A percentile compares a stretch with the other conserved stretches of the same genome.
Conservation (phyloP, 2,113 vertebrate species). For the Gnathonemus echidnorhynchus region DNA sequence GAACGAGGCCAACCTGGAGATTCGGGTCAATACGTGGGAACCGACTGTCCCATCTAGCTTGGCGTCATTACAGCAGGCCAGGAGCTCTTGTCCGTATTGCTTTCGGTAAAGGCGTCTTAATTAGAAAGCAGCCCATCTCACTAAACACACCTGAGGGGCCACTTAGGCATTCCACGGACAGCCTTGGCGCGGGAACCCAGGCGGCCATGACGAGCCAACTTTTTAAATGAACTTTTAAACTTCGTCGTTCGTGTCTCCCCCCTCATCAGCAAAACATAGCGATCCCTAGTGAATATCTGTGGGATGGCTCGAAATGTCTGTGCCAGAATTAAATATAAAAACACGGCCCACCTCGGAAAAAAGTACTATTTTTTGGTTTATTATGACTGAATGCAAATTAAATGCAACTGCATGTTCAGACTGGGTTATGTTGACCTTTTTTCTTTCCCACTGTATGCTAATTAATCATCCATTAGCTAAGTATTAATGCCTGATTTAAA, state of each 20-base stretch:
- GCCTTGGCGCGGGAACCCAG: background rate
- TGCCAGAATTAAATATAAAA: background rate
- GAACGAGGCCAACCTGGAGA: background rate
- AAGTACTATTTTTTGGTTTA: background rate
- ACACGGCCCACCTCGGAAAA: background rate
- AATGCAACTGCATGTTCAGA: background rate
- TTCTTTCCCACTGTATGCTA: background rate
- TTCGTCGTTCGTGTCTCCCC: background rate
- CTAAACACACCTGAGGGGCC: background rate
- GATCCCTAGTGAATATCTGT: background rate
- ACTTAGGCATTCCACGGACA: background rate
- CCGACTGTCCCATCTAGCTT: background rate
- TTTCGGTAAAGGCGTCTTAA: background rate
- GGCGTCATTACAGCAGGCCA: background rate
- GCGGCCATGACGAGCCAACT: background rate
- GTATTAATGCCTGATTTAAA: background rate
- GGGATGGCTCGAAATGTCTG: background rate
- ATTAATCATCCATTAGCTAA: background rate
- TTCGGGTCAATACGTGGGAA: background rate
- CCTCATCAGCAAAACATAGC: background rate
- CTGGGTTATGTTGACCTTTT: background rate
- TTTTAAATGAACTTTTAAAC: background rate
- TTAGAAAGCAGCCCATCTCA: background rate
- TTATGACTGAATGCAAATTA: background rate
- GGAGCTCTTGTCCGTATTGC: background rate